Evolutionary conservation across 92 coral and sea anemone genomes (phyloP).

Genomic region (Micromussa lordhowensis): DNA sequence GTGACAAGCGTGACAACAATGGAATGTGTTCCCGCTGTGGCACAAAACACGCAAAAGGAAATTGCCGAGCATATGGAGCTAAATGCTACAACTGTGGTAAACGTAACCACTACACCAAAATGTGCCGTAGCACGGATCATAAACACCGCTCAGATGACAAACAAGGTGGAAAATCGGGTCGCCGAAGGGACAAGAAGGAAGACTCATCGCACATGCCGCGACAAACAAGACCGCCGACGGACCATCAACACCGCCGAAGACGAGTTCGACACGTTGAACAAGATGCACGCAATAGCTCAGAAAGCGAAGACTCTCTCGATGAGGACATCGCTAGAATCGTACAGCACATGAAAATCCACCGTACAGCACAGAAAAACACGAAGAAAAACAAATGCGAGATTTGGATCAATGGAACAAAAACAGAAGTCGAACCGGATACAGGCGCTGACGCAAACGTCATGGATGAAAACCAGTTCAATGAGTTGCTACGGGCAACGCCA

Average conservation of each 20-base stretch:
- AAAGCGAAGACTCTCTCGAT: constrained; percentile 24
- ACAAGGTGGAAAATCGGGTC: constrained; percentile 18
- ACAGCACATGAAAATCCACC: too few relatives aligned
- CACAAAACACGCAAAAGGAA: too few relatives aligned
- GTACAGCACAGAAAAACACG: too few relatives aligned
- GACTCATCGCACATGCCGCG: background rate
- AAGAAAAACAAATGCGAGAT: too few relatives aligned
- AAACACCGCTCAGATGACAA: constrained; percentile 14
- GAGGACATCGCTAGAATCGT: constrained; percentile 48
- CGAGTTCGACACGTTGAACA: constrained; percentile 31
- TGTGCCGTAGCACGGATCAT: constrained; percentile 42
- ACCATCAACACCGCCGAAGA: constrained; percentile 14
- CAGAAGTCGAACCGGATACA: constrained; percentile 66
- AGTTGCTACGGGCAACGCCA: constrained; percentile 37
- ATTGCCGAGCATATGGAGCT: too few relatives aligned
- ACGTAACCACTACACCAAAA: constrained; percentile 60
- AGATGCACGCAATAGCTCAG: background rate
- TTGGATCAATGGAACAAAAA: too few relatives aligned
- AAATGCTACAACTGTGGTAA: constrained; percentile 32
- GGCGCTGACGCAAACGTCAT: constrained; percentile 60
- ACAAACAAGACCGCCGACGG: background rate
- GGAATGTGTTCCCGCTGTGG: too few relatives aligned
- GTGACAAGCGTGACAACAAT: constrained; percentile 50
- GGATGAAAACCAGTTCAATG: constrained; percentile 53
- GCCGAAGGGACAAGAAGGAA: background rate